Evolutionary conservation across 2,113 vertebrate genomes (phyloP), one percentile per base, ranked within the genome.

Genomic region (Xiphophorus maculatus): DNA sequence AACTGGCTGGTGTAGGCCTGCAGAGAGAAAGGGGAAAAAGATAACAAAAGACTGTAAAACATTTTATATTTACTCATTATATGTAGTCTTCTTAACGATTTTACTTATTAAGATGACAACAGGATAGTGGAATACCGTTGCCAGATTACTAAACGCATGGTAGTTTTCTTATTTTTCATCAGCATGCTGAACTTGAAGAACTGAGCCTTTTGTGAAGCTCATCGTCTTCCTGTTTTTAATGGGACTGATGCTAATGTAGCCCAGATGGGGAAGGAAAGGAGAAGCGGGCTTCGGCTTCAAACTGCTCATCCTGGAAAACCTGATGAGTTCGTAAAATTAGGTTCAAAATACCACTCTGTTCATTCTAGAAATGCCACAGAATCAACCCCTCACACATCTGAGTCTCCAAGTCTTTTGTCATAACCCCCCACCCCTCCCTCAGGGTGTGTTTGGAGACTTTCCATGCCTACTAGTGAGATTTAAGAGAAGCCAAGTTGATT

Each of bases 1-100:
- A 99, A 98, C 92, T 99, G 98, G 91, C 98, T 99, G 76, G 97
- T 99, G 63, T 99, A 99, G 19, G 98, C 98, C 98, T 99, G 87
- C 14, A 77, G 76, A 62, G 66, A 17, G 65, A 60, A 80, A 25
- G 40, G 65, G 4, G 28, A 58, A 5, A 25, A 77, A 37, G 35
- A 71, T 63, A 66, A 35, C 35, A 37, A 12, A 58, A n/a, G 7
- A 3, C 17, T 9, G 1, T 25, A 58, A 58, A n/a, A 48, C 17
- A 5, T 44, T 44, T 44, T 44, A 25, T 2, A 22, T 25, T 25
- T 54, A 25, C 1, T 6, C 22, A 54, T 25, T 22, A 35, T 35
- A 35, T 35, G 33, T 35, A 35, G 33, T 35, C 33, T 9, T 35
- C 7, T 35, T 8, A 35, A 35, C 1, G 1, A 35, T 35, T 5